Percentiles rank a stretch among this genome's conserved stretches.
phyloP scores from a whole-genome alignment of 2,113 vertebrate species.

The Plecturocebus donacophilus region DNA sequence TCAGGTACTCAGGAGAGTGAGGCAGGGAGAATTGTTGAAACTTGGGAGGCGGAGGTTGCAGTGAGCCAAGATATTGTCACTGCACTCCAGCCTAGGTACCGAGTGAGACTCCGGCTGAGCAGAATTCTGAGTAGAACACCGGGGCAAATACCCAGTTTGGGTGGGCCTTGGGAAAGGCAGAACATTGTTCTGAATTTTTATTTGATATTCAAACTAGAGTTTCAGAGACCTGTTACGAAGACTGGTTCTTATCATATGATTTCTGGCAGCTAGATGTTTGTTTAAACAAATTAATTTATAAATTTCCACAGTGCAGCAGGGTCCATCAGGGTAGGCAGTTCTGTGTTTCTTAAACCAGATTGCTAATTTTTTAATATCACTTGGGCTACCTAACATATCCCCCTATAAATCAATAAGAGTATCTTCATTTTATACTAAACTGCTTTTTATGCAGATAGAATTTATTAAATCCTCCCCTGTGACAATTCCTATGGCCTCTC shows the following conservation, averaged over 20 bases:
- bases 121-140: background rate
- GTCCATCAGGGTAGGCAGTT: background rate
- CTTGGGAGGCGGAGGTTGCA: too few relatives aligned
- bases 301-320: background rate
- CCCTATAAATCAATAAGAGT: background rate
- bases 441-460: background rate
- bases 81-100: too few relatives aligned
- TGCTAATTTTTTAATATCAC: background rate
- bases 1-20: too few relatives aligned
- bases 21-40: too few relatives aligned
- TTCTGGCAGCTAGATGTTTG: background rate
- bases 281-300: conserved; percentile 1
- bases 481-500: background rate
- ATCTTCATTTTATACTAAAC: conserved; percentile 19
- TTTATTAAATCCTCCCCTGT: conserved; percentile 9
- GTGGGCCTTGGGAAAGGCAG: background rate
- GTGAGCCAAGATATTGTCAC: too few relatives aligned
- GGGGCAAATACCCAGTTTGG: background rate
- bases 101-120: background rate
- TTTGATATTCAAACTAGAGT: background rate
- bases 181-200: background rate
- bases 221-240: conserved; percentile 12
- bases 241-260: background rate
- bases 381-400: conserved; percentile 14
- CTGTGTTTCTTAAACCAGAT: background rate